A percentile compares a stretch with the other conserved stretches of the same genome.
phyloP scores from a whole-genome alignment of 2,797 vertebrate genomes.

The Pseudochaenichthys georgianus region DNA sequence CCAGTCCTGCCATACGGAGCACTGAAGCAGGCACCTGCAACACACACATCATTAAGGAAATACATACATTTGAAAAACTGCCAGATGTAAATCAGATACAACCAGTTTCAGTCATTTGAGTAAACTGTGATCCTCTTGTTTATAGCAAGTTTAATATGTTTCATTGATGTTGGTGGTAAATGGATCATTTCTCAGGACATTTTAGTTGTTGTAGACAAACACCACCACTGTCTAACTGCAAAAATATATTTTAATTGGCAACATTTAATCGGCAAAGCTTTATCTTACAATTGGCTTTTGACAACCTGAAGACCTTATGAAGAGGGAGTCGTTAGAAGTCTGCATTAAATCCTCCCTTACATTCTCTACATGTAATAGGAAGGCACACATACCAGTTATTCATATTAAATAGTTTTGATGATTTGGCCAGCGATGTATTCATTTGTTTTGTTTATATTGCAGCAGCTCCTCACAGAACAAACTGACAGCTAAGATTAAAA shows the following conservation, averaged over 20 bases:
- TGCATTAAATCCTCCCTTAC: too few relatives aligned
- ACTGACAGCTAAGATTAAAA: background rate
- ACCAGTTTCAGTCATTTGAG: background rate
- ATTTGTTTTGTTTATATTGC: conserved; percentile 17
- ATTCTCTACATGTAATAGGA: too few relatives aligned
- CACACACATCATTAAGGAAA: background rate
- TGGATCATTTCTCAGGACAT: background rate
- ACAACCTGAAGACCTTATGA: too few relatives aligned
- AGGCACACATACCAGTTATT: too few relatives aligned
- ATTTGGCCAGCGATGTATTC: background rate
- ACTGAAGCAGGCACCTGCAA: conserved; percentile 95
- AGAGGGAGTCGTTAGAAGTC: too few relatives aligned
- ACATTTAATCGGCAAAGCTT: too few relatives aligned
- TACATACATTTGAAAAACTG: background rate
- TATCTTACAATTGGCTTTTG: too few relatives aligned
- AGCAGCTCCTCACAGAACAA: conserved; percentile 2
- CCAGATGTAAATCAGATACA: background rate
- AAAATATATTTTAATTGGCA: too few relatives aligned
- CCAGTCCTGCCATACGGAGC: conserved; percentile 99
- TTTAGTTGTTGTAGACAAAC: too few relatives aligned
- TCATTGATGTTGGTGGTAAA: background rate
- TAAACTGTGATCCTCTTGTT: conserved; percentile 14
- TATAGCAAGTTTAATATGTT: background rate
- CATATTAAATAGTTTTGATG: conserved; percentile 2
- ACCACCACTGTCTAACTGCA: too few relatives aligned